phyloP scores from a whole-genome alignment of 2,888 invertebrate genomes.

The Drosophila bunnanda region DNA sequence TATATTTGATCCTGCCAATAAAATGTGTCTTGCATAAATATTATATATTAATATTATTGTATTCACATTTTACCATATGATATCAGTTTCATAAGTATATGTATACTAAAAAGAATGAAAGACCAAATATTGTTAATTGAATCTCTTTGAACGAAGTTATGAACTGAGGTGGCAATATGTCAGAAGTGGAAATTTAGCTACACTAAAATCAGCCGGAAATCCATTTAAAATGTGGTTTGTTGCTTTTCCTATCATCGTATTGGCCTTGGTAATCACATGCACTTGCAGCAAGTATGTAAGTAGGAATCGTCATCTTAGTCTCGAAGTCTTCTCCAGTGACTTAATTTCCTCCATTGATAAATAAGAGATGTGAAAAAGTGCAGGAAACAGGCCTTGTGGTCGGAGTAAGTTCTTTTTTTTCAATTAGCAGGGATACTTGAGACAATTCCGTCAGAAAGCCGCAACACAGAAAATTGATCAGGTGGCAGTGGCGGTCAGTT shows the following conservation, averaged over 20 bases:
- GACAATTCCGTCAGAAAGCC: constrained; percentile 55
- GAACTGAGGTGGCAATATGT: too few relatives aligned
- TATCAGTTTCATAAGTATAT: background rate
- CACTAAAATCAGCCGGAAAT: background rate
- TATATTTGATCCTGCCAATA: background rate
- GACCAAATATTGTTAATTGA: too few relatives aligned
- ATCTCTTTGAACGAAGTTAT: too few relatives aligned
- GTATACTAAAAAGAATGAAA: too few relatives aligned
- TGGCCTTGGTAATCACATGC: background rate
- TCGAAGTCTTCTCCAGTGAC: constrained; percentile 26
- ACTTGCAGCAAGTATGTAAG: background rate
- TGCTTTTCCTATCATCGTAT: background rate
- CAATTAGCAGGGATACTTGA: constrained; percentile 68
- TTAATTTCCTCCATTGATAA: constrained; percentile 23
- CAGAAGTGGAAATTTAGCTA: background rate
- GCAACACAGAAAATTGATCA: constrained; percentile 61
- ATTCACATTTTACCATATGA: background rate
- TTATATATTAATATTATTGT: background rate
- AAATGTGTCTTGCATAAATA: background rate
- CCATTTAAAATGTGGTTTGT: background rate
- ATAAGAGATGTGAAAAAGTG: constrained; percentile 19
- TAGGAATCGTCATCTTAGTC: constrained; percentile 3
- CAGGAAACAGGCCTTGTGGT: constrained; percentile 65
- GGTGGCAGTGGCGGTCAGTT: constrained; percentile 14
- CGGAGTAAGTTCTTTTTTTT: constrained; percentile 56